Evolutionary conservation across 2,113 vertebrate species (phyloP).

Genomic region (Pitta sordida): DNA sequence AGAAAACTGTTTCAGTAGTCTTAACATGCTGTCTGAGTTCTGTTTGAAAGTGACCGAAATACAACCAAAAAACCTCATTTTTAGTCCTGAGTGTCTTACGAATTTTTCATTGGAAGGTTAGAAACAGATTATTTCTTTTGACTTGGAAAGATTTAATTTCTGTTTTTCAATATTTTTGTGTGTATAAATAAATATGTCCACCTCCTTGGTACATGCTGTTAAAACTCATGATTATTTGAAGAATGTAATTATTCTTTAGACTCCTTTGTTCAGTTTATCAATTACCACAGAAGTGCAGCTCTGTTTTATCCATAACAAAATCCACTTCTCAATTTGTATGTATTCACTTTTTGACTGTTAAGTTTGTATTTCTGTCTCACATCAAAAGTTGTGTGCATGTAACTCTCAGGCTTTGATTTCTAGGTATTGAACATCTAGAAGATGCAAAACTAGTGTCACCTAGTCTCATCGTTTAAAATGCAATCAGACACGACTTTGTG

Average conservation of each 20-base stretch:
- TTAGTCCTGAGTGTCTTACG: background rate
- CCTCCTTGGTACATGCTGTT: background rate
- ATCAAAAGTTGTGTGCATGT: background rate
- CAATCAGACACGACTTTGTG: background rate
- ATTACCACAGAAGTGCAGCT: background rate
- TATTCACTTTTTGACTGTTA: background rate
- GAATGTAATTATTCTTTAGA: background rate
- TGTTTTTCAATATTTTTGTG: background rate
- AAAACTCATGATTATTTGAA: background rate
- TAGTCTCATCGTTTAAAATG: background rate
- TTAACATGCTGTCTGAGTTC: background rate
- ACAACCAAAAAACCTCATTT: background rate
- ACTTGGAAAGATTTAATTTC: background rate
- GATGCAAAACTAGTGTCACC: background rate
- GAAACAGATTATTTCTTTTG: background rate
- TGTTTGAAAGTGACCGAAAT: background rate
- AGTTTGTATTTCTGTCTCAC: background rate
- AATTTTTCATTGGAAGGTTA: background rate
- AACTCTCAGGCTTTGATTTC: background rate
- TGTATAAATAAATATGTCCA: background rate
- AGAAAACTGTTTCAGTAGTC: background rate
- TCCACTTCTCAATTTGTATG: background rate
- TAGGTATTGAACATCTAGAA: background rate
- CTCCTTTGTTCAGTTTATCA: background rate
- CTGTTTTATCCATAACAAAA: background rate